These are phyloP conservation scores for Neotragus moschatus DNA, from an alignment of 2,113 vertebrate genomes.

Conservation along the genomic window DNA sequence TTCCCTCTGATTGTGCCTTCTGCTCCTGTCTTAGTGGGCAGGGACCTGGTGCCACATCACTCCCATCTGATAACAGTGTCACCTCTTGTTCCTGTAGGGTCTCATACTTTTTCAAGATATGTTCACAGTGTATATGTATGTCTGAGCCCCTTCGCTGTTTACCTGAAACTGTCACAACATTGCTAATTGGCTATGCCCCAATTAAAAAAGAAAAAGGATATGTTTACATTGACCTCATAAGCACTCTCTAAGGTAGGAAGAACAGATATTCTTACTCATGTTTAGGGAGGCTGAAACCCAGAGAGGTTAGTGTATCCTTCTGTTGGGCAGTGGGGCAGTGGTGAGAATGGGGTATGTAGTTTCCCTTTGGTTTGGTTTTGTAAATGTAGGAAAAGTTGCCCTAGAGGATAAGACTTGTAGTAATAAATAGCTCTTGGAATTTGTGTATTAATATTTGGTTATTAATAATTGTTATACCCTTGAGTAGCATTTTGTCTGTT, in stretches of 20 bases:
- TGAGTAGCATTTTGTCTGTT: background rate
- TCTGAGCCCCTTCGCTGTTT: background rate
- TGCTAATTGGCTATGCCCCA: background rate
- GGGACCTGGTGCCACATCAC: background rate
- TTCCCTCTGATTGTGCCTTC: background rate
- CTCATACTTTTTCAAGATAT: background rate
- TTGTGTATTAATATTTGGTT: background rate
- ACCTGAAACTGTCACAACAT: background rate
- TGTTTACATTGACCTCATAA: background rate
- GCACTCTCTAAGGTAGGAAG: background rate
- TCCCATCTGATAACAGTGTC: fast-evolving
- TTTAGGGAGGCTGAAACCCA: background rate
- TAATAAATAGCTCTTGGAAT: background rate
- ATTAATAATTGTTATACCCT: background rate
- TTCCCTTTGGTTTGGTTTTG: constrained; percentile 54
- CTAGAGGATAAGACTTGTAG: constrained; percentile 8
- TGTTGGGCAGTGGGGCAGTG: background rate
- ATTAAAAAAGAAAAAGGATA: background rate
- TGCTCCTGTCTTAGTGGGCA: background rate
- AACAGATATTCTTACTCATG: background rate
- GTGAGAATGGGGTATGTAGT: background rate
- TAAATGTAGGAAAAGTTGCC: background rate
- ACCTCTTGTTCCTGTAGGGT: background rate
- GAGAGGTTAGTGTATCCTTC: background rate
- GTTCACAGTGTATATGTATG: background rate